Conservation (phyloP, 2,113 vertebrate genomes). For the Talpa occidentalis region DNA sequence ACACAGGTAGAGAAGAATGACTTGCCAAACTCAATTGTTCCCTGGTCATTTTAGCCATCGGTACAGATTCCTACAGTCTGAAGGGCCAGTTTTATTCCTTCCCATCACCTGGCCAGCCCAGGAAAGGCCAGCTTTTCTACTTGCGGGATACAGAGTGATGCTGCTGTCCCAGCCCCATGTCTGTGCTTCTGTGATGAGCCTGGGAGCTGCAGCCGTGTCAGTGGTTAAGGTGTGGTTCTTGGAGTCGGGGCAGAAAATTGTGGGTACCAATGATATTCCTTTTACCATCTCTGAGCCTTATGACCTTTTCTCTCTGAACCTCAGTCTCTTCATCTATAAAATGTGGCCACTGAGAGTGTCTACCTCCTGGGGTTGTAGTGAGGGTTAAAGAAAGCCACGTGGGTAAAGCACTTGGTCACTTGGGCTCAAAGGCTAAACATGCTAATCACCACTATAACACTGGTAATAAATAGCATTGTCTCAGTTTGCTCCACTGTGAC, state of each 20-base stretch:
- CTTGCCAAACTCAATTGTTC: background rate
- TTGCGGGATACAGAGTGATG: background rate
- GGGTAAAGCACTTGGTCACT: background rate
- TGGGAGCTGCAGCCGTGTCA: background rate
- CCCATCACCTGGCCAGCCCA: too few species aligned
- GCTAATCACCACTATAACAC: too few species aligned
- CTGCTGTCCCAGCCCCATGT: background rate
- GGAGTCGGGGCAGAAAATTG: background rate
- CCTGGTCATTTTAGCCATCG: background rate
- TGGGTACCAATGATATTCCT: background rate
- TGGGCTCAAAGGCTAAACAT: too few species aligned
- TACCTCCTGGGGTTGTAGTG: background rate
- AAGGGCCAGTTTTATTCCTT: background rate
- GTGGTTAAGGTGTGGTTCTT: background rate
- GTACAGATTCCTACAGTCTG: background rate
- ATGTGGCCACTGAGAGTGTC: background rate
- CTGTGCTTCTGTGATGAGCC: background rate
- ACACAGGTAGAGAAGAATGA: background rate
- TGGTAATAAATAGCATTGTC: too few species aligned
- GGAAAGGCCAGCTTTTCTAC: background rate
- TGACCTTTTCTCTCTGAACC: background rate
- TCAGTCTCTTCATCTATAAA: background rate
- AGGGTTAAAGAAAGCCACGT: background rate
- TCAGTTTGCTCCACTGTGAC: background rate
- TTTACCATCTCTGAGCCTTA: background rate